phyloP scores from a whole-genome alignment of 2,113 vertebrate species.

The Lipotes vexillifer region DNA sequence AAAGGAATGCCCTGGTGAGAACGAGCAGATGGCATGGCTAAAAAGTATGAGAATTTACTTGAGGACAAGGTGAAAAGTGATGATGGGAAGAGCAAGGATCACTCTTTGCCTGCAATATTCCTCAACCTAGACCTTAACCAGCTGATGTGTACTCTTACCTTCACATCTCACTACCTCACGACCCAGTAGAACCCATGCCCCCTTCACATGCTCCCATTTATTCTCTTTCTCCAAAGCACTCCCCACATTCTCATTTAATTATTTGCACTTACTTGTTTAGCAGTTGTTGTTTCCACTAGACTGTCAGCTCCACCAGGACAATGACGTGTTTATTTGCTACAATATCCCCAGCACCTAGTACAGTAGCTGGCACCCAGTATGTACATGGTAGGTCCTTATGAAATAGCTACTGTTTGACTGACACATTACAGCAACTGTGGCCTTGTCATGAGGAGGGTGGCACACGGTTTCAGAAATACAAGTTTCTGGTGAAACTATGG shows the following conservation, averaged over 20 bases:
- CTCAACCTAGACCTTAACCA: background rate
- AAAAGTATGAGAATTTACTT: background rate
- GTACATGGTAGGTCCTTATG: fast-evolving
- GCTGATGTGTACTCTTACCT: background rate
- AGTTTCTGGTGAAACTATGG: background rate
- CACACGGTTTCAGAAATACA: background rate
- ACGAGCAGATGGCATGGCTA: too few species aligned
- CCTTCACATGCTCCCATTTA: background rate
- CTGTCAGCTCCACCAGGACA: background rate
- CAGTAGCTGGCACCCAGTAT: background rate
- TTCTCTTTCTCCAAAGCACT: background rate
- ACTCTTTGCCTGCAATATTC: background rate
- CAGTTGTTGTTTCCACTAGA: background rate
- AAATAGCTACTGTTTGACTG: background rate
- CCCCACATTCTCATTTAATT: background rate
- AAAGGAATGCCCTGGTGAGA: background rate
- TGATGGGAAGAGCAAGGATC: background rate
- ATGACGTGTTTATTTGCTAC: background rate
- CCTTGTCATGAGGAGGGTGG: background rate
- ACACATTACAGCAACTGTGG: background rate
- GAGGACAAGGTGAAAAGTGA: background rate
- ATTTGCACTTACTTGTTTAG: background rate
- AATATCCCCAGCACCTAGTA: background rate
- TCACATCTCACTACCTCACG: background rate
- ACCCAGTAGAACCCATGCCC: background rate